Evolutionary conservation across 2,797 vertebrate genomes (phyloP).

Genomic region (Eupleurogrammus muticus): DNA sequence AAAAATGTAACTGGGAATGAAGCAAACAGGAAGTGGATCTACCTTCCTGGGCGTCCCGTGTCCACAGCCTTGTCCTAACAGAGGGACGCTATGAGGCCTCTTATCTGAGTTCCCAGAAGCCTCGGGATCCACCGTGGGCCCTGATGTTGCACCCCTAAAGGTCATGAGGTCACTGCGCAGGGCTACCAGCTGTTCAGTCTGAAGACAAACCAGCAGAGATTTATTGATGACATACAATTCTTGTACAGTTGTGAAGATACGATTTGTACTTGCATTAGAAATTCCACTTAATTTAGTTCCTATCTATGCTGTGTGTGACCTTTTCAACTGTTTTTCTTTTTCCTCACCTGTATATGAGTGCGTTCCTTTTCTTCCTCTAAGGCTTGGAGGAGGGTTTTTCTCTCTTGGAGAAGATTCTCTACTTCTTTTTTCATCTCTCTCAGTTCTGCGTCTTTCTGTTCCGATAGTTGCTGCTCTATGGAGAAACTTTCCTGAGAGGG

Average conservation of each 20-base stretch:
- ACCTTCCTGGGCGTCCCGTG: conserved; percentile 82
- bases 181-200: conserved; percentile 91
- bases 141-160: conserved; percentile 53
- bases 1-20: background rate
- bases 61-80: conserved; percentile 67
- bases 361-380: conserved; percentile 83
- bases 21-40: conserved; percentile 7
- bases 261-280: too few relatives aligned
- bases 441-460: conserved; percentile 84
- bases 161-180: conserved; percentile 82
- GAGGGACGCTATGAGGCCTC: conserved; percentile 86
- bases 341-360: conserved; percentile 85
- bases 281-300: background rate
- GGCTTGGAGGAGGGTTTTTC: conserved; percentile 67
- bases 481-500: conserved; percentile 81
- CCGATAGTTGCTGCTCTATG: conserved; percentile 79
- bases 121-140: conserved; percentile 54
- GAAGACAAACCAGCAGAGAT: conserved; percentile 18
- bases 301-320: background rate
- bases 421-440: conserved; percentile 79
- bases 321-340: background rate
- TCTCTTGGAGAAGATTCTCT: conserved; percentile 80
- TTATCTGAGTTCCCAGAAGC: conserved; percentile 50
- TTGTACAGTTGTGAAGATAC: background rate
- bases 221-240: background rate